These are phyloP conservation scores for Oplegnathus fasciatus DNA, from an alignment of 2,113 vertebrate species.

Conservation along the genomic window DNA sequence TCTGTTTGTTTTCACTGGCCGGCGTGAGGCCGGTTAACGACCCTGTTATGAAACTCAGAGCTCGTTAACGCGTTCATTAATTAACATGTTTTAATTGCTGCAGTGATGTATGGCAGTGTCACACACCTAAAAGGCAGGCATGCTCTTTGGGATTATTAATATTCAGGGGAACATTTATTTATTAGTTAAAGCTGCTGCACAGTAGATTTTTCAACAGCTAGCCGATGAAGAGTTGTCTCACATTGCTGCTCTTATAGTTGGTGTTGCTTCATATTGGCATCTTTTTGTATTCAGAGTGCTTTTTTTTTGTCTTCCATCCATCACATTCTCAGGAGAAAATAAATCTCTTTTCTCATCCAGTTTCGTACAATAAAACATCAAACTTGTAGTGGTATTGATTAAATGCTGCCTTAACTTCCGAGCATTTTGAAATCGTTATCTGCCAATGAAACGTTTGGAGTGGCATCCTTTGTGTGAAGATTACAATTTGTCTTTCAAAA, in stretches of 20 bases:
- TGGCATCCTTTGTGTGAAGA: not conserved
- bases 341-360: rapidly evolving
- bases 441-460: not conserved
- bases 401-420: not conserved
- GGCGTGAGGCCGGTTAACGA: not conserved
- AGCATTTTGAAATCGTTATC: not conserved
- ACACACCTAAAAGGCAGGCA: constrained; percentile 4
- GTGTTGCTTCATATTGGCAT: not conserved
- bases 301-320: not conserved
- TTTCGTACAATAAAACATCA: not conserved
- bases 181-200: not conserved
- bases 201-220: not conserved
- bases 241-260: not conserved
- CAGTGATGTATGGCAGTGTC: not conserved
- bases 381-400: constrained; percentile 14
- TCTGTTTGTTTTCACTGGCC: not conserved
- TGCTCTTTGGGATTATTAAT: constrained; percentile 18
- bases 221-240: not conserved
- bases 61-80: constrained; percentile 44
- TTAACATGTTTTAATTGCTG: constrained; percentile 41
- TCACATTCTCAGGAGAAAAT: not conserved
- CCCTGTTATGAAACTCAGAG: not conserved
- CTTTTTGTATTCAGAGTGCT: not conserved
- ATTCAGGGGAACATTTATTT: not conserved
- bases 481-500: not conserved